Base-by-base conservation (phyloP, 2,113 vertebrate genomes). In the Setophaga kirtlandii region DNA sequence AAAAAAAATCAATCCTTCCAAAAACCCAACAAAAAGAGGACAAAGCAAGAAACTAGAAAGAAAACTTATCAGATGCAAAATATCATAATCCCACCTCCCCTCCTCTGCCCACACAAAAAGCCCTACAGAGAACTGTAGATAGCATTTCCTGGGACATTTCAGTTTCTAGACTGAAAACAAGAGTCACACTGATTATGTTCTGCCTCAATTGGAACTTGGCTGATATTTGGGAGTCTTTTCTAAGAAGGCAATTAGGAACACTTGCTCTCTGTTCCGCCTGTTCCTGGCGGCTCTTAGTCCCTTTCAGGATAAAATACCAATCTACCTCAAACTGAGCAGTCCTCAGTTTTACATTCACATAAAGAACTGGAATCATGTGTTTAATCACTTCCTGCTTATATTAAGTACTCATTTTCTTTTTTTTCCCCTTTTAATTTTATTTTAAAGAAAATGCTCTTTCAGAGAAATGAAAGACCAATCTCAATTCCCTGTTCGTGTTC, bases 291-390 rank as follows among this genome's bases (percentile, higher is more conserved):
- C 41, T 70, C 24, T 83, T 31, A 52, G 20, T 39, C 11, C 8
- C 17, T 77, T 46, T 70, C 58, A 65, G 22, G 41, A 30, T 67
- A 80, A 60, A 83, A 10, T 41, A 73, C 39, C 21, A 76, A 23
- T 93, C 73, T 93, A 42, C 50, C n/a, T 89, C 69, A 77, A 27
- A 35, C 37, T 89, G 73, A 89, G 50, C 20, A 65, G 81, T 84
- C 31, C 25, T 73, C 35, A 49, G 15, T 6, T 4, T 41, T 77
- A 31, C 8, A 28, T 46, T 65, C 59, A 53, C 5, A n/a, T 76
- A 24, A 8, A 79, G 47, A 83, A 87, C 7, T 60, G 53, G 15
- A 58, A 75, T 63, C 25, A 39, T 2, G 2, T 65, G 52, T 49
- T 22, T 70, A 65, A 83, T 30, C 20, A 63, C 9, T n/a, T 52